Evolutionary conservation across 2,113 vertebrate genomes (phyloP), one percentile per base, ranked within the genome.

Genomic region (Nycticebus coucang): DNA sequence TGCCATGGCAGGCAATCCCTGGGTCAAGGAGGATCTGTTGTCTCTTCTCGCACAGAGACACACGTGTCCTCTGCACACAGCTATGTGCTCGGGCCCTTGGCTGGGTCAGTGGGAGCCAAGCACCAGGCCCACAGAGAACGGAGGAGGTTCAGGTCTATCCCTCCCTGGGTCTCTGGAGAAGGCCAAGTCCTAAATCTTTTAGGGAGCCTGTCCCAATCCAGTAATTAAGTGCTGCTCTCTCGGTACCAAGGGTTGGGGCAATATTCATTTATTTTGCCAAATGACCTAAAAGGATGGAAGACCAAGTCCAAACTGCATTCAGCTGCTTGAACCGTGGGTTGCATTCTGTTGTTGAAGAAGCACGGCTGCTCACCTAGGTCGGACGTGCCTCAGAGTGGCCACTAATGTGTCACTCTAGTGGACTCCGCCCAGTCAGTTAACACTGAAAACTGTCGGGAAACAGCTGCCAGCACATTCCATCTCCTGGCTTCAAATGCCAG

Each of bases 91-190:
- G 53, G 78, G 55, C 75, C 62, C 37, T 69, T 45, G 17, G 0
- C 6, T 4, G 5, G 45, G 68, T 50, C 85, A 6, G 0, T 0
- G 19, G 41, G 50, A 75, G 66, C 80, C 9, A 33, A 93, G 45
- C 41, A n/a, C 41, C 50, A 21, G 22, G 9, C 30, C 86, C 1
- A 0, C 30, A 64, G 62, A 69, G 74, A 17, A 0, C 22, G 13
- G 33, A 15, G 0, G 0, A 35, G 8, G 28, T 30, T 74, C 4
- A 0, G 2, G 28, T 55, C 84, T 22, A 3, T 37, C 12, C 50
- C 18, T 59, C 2, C 57, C 19, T 50, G 26, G 33, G 33, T 37
- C 62, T 90, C 84, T 19, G 19, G 72, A 74, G 22, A 30, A 72
- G 50, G 55, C 41, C 60, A 26, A 13, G 81, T 53, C 18, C 35